These are phyloP conservation scores for Drymonia ruficornis DNA, from an alignment of 2,888 invertebrate genomes.

Conservation along the genomic window DNA sequence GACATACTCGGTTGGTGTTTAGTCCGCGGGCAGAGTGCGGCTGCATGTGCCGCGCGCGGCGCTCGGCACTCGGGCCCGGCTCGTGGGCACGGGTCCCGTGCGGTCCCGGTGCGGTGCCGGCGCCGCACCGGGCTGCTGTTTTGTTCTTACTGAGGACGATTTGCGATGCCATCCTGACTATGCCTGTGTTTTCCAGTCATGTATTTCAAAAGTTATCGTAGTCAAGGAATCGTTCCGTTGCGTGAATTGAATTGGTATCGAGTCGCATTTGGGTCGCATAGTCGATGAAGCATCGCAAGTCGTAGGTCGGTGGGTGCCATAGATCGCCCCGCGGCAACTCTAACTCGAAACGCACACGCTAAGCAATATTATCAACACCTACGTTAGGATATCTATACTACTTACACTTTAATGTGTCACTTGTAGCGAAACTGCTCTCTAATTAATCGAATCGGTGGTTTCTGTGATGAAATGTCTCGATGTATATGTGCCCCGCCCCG, in stretches of 20 bases:
- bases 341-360: neutral
- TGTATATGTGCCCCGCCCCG: constrained; percentile 7
- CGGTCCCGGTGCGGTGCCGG: neutral
- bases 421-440: neutral
- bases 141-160: neutral
- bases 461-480: neutral
- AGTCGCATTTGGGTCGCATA: neutral
- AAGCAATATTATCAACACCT: neutral
- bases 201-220: too few relatives aligned
- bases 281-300: neutral
- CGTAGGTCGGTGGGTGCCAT: neutral
- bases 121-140: neutral
- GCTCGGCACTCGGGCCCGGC: neutral
- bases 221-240: too few relatives aligned
- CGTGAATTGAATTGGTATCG: too few relatives aligned
- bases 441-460: neutral
- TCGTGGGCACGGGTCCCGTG: neutral
- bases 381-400: neutral
- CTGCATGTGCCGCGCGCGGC: neutral
- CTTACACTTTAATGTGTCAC: neutral
- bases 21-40: neutral
- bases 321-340: neutral
- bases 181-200: too few relatives aligned
- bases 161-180: neutral
- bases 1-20: too few relatives aligned